phyloP scores from a whole-genome alignment of 2,113 vertebrate genomes.

The Tupaia tana region DNA sequence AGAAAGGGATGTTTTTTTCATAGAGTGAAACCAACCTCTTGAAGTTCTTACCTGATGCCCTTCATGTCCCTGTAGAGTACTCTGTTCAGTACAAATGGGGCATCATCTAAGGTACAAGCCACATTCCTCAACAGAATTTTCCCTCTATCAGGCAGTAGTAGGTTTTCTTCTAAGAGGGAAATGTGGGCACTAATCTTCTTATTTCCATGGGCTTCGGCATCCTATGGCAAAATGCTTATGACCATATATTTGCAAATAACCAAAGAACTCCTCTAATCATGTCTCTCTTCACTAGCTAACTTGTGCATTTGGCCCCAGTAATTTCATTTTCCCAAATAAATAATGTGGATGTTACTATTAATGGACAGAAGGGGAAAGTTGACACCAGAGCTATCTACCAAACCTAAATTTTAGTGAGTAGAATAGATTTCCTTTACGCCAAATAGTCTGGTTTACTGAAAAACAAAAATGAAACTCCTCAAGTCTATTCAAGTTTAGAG shows the following conservation, averaged over 20 bases:
- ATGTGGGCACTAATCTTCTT: slow-evolving; percentile 90
- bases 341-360: neutral
- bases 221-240: slow-evolving; percentile 83
- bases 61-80: slow-evolving; percentile 87
- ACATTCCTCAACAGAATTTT: slow-evolving; percentile 83
- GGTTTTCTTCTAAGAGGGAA: slow-evolving; percentile 87
- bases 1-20: slow-evolving; percentile 18
- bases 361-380: neutral
- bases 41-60: slow-evolving; percentile 87
- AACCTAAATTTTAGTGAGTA: slow-evolving; percentile 9
- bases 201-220: slow-evolving; percentile 86
- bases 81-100: slow-evolving; percentile 84
- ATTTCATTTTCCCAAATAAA: slow-evolving; percentile 40
- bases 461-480: neutral
- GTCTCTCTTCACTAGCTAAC: slow-evolving; percentile 53
- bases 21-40: neutral
- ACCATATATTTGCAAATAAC: slow-evolving; percentile 59
- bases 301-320: slow-evolving; percentile 47
- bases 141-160: slow-evolving; percentile 73
- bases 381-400: neutral
- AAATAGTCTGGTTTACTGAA: slow-evolving; percentile 3
- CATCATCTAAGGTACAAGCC: slow-evolving; percentile 87
- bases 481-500: slow-evolving; percentile 41
- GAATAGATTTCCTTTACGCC: neutral
- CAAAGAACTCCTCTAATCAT: slow-evolving; percentile 43